These are phyloP conservation scores for Channallabes apus DNA, from an alignment of 2,797 vertebrate species.

Conservation along the genomic window DNA sequence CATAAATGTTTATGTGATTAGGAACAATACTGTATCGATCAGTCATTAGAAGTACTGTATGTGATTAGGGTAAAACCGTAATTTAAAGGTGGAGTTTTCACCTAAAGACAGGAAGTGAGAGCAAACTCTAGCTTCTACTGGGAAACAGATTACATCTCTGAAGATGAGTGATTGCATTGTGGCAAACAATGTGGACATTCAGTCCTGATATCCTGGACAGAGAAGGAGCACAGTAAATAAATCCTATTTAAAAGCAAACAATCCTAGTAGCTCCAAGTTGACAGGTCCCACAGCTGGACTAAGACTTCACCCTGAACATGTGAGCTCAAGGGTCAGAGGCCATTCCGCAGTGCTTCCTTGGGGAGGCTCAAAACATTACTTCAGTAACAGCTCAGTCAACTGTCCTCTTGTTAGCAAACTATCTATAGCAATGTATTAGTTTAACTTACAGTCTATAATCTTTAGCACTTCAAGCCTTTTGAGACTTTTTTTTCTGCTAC, in stretches of 20 bases:
- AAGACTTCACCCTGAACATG: constrained; percentile 35
- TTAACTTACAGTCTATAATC: constrained; percentile 12
- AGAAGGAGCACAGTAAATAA: constrained; percentile 33
- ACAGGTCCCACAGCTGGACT: constrained; percentile 47
- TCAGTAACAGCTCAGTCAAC: constrained; percentile 44
- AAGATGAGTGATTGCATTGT: not conserved
- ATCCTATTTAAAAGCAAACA: constrained; percentile 48
- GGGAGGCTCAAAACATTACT: constrained; percentile 43
- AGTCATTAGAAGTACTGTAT: not conserved
- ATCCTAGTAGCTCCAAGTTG: constrained; percentile 50
- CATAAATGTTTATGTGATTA: no score
- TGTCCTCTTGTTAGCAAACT: not conserved
- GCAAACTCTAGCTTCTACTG: not conserved
- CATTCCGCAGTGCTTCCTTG: constrained; percentile 49
- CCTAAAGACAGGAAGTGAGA: not conserved
- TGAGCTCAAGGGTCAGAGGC: constrained; percentile 44
- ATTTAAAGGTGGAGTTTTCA: not conserved
- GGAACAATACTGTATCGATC: no score
- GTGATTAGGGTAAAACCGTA: not conserved
- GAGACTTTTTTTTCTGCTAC: constrained; percentile 19
- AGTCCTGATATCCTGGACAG: constrained; percentile 43
- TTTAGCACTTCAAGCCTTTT: constrained; percentile 9
- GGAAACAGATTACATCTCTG: not conserved
- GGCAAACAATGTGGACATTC: constrained; percentile 19
- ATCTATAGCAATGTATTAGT: not conserved